Evolutionary conservation across 1,140 invertebrate genomes (phyloP), one percentile per base, ranked within the genome.

Genomic region (Caenorhabditis tropicalis): DNA sequence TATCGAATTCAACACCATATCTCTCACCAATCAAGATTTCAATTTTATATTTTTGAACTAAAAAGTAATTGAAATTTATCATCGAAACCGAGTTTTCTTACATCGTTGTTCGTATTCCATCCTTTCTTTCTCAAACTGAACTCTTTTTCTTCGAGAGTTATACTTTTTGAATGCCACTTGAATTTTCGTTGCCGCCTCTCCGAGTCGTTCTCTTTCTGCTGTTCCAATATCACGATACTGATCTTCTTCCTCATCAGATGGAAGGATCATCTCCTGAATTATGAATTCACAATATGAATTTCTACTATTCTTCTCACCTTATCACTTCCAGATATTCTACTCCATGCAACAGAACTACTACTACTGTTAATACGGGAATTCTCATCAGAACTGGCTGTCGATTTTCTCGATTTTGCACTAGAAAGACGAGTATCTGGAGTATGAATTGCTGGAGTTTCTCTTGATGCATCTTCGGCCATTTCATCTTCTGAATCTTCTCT

Each of bases 1-100:
- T 81, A 16, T 86, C 82, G 10, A 84, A 86, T 19, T 87, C 87
- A 6, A 79, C 56, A 2, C 80, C 87, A 85, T 31, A 87, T 46
- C 87, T 27, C 24, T 87, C 82, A 12, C 87, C 87, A 1, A 81
- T 53, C 21, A 79, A 12, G 4, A 87, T 58, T 19, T 86, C 36
- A 43, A 87, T 60, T 36, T 79, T 82, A 58, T 87, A 87, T 10
- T 36, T 33, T 16, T 33, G 33, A 2, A 33, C 86, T 86, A 27
- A 85, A 65, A 48, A 21, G 27, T 19, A 5, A 4, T 83, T 43
- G 19, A n/a, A 39, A 1, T 21, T 60, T 46, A 43, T 74, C 53
- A 36, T 60, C 83, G 16, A 70, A 56, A 33, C 33, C 74, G 24
- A 5, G 39, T 43, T 21, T 39, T 21, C 31, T 27, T n/a, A n/a